Base-by-base conservation (phyloP, 2,888 invertebrate genomes). In the Antheraea assamensis region DNA sequence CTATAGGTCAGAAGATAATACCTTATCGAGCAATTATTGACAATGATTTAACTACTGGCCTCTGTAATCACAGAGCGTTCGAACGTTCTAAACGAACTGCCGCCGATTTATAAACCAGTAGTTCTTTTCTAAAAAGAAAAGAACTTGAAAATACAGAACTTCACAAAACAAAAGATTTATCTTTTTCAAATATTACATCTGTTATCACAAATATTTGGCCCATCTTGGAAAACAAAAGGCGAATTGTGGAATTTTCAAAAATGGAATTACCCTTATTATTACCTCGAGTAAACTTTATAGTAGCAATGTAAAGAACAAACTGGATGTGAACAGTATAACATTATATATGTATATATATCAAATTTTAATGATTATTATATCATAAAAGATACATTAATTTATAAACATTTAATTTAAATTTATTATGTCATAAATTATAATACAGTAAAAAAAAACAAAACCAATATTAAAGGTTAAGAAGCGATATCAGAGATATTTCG, bases 1-100 rank as follows among this genome's bases (percentile, higher is more conserved):
- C 35, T 64, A 71, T 71, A 73, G 73, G 73, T 80, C 75, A 78
- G 79, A 78, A 79, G 85, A 82, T 83, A 76, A 78, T 71, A 55
- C 76, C 76, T 78, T 85, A 87, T 86, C 86, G 70, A 76, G 81
- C 81, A 85, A 83, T 85, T 84, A 84, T 83, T 83, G 83, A 80
- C 83, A 82, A 82, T 83, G 85, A 86, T 85, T 87, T 85, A 87
- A 87, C 85, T 83, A 71, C 83, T 85, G 85, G 83, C 85, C 85
- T 83, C 74, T 80, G 82, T 83, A 85, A 86, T 87, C 85, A 81
- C 74, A 72, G 75, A 73, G 74, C 75, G 75, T 72, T 76, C 75
- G 74, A 76, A 79, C 76, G 68, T 35, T 68, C 8, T 35, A 68
- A 68, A 35, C 10, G 19, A 68, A n/a, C 35, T 21, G 27, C 35